Evolutionary conservation across 2,888 invertebrate species (phyloP), one percentile per base, ranked within the genome.

Genomic region (Mallateleia sp.): DNA sequence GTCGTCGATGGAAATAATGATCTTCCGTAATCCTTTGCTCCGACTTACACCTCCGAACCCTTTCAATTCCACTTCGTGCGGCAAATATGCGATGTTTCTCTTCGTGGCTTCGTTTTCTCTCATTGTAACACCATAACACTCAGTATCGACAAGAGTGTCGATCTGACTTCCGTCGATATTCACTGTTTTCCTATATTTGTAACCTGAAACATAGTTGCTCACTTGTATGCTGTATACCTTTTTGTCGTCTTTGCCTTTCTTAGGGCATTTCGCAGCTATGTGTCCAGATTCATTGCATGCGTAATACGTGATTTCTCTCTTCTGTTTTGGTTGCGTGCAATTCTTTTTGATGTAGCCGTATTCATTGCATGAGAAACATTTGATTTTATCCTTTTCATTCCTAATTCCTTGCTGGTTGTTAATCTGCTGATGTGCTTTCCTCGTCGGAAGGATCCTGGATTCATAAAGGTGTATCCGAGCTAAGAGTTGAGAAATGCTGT

Each of bases 91-190:
- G 38, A 42, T n/a, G 18, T 38, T 38, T 28, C 4, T 62, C 22
- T n/a, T 18, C 38, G 38, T 62, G 38, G 62, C 62, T n/a, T 62
- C 62, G 62, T 22, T 47, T 25, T 66, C 66, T 4, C 52, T 5
- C 52, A 52, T 52, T 11, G 52, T 52, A 24, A 52, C 52, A 3
- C 52, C 20, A 14, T 14, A 22, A 52, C 52, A 52, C 8, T 24
- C 52, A 2, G 52, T 52, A 24, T 52, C 52, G 14, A 52, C 24
- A 11, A 52, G 52, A 7, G 52, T 24, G 18, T 14, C 3, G 14
- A 22, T 24, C 4, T 52, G 22, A 5, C 14, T 18, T 11, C 52
- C 52, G 24, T 52, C 52, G 14, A 52, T 4, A 52, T 5, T 6
- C 5, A 20, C 62, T 2, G 15, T 4, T 15, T 62, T 62, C 22